These are phyloP conservation scores for Acanthosepion pharaonis DNA, from an alignment of 2,888 invertebrate species.

Conservation along the genomic window DNA sequence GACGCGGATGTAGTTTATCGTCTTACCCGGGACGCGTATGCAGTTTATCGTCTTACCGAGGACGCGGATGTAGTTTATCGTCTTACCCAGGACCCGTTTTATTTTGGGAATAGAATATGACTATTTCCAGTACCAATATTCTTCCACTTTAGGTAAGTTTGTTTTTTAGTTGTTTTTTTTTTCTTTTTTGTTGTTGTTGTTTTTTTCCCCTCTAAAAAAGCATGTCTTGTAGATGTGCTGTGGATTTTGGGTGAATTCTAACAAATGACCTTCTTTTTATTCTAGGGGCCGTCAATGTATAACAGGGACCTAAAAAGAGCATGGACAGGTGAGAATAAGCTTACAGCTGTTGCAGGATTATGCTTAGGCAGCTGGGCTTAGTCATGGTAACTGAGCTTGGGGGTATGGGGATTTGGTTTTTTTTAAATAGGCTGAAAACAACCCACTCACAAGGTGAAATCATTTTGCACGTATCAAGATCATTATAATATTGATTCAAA, in stretches of 20 bases:
- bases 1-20: too few species aligned
- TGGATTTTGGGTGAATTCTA: neutral
- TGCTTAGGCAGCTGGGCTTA: conserved; percentile 18
- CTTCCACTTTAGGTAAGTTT: neutral
- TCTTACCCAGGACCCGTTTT: too few species aligned
- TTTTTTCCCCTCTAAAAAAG: neutral
- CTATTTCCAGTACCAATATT: too few species aligned
- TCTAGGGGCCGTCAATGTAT: conserved; percentile 44
- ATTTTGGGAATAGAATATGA: too few species aligned
- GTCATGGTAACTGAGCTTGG: neutral
- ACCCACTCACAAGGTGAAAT: neutral
- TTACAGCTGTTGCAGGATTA: neutral
- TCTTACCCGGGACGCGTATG: too few species aligned
- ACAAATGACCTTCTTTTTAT: conserved; percentile 34
- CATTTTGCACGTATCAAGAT: too few species aligned
- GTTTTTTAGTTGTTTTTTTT: too few species aligned
- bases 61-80: too few species aligned
- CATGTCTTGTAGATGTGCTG: neutral
- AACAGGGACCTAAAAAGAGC: conserved; percentile 42
- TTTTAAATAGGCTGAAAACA: neutral
- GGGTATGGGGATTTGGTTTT: neutral
- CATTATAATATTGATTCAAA: too few species aligned
- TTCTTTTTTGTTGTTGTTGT: too few species aligned
- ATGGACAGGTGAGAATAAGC: conserved; percentile 41
- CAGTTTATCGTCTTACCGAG: too few species aligned